Evolutionary conservation across 1,140 invertebrate species (phyloP), one percentile per base, ranked within the genome.

Genomic region (Lethocerus indicus): DNA sequence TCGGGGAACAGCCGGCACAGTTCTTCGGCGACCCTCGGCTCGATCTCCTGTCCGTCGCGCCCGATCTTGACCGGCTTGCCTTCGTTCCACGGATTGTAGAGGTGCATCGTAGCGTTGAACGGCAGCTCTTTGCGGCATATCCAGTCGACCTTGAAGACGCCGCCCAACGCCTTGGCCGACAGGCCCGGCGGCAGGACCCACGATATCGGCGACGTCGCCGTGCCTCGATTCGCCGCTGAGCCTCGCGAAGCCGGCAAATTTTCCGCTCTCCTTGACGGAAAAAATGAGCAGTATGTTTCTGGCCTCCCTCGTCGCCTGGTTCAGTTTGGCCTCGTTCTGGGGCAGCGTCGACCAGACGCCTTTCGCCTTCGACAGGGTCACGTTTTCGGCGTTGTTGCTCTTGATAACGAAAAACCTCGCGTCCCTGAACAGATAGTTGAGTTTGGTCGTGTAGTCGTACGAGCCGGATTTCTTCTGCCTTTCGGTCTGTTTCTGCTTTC

Each of bases 51-150:
- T 16, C 94, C 94, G 75, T 98, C 94, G 58, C 94, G 74, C 14
- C 92, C 93, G 62, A 98, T 97, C 74, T 98, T 98, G 0, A 98
- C 92, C 45, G 92, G 91, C 68, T 96, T 96, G 27, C 90, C 88
- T 64, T 97, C 90, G 74, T 98, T 98, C 90, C 92, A 97, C 3
- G 89, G 82, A 73, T 98, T 98, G 60, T 92, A 92, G 23, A 98
- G 68, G 67, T 96, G 91, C 54, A 87, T 74, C 1, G 91, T 95
- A 53, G 83, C 83, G 50, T 79, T 84, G 58, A 98, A 98, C 12
- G 89, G 79, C 42, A 98, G 69, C 64, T 97, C 93, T 60, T 90
- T 88, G 60, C 88, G 80, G 60, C 87, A 93, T 50, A 98, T 87
- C 92, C 92, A 98, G 62, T 97, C 92, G 3, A 97, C 76, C 68